Percentiles rank a stretch among this genome's conserved stretches.
phyloP scores from a whole-genome alignment of 1,140 invertebrate species.

The Penaeus indicus region DNA sequence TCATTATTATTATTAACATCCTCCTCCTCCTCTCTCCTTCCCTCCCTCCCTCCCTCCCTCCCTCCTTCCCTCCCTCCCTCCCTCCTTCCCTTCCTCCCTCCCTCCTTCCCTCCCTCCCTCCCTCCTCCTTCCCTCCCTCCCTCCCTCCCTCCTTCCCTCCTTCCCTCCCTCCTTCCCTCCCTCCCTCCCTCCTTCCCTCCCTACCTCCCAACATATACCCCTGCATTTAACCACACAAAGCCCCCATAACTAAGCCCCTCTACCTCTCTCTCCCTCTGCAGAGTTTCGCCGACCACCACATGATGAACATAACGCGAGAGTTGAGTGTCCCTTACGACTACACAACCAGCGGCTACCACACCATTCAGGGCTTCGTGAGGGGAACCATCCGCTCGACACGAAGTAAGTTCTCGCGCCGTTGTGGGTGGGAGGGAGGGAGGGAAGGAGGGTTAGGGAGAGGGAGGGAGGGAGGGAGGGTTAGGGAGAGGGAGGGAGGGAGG shows the following conservation, averaged over 20 bases:
- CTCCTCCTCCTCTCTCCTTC: too few species aligned
- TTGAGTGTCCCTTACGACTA: slow-evolving; percentile 39
- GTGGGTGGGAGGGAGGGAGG: too few species aligned
- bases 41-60: too few species aligned
- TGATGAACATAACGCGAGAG: slow-evolving; percentile 18
- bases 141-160: too few species aligned
- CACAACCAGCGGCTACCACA: slow-evolving; percentile 27
- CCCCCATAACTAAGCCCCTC: not conserved
- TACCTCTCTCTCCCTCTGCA: not conserved
- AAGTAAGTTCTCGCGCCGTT: not conserved
- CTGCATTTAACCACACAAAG: not conserved
- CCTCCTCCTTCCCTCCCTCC: not conserved
- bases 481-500: too few species aligned
- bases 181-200: too few species aligned
- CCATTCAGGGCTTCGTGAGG: slow-evolving; percentile 19
- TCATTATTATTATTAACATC: too few species aligned
- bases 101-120: not conserved
- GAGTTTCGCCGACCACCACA: slow-evolving; percentile 40
- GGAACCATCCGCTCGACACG: slow-evolving; percentile 23
- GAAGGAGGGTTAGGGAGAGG: too few species aligned
- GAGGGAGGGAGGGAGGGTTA: too few species aligned
- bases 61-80: accelerated
- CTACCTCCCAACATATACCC: not conserved
- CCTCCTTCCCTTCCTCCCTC: too few species aligned
- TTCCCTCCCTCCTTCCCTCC: too few species aligned